Percentiles rank a stretch among this genome's conserved stretches.
phyloP scores from a whole-genome alignment of 1,140 invertebrate species.

The Bathynomus jamesi region DNA sequence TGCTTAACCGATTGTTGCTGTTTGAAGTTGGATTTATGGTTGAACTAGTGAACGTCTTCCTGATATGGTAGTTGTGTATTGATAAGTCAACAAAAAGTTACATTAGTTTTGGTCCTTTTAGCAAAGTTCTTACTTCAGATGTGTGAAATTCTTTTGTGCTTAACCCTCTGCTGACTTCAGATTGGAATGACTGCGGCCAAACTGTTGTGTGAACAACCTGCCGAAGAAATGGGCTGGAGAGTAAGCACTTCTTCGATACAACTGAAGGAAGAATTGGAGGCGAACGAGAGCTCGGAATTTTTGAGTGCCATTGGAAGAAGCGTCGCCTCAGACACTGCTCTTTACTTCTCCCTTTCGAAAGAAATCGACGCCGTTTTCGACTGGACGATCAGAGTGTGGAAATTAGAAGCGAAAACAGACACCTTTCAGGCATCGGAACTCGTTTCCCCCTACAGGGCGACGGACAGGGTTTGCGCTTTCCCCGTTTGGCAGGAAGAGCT shows the following conservation, averaged over 20 bases:
- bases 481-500: constrained; percentile 78
- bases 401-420: constrained; percentile 46
- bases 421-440: constrained; percentile 67
- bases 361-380: constrained; percentile 26
- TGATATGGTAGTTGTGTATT: too few relatives aligned
- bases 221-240: constrained; percentile 8
- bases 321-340: not conserved
- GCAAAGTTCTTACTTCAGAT: too few relatives aligned
- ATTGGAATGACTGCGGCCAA: constrained; percentile 22
- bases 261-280: constrained; percentile 33
- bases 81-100: too few relatives aligned
- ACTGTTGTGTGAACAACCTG: constrained; percentile 12
- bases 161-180: constrained; percentile 8
- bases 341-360: constrained; percentile 22
- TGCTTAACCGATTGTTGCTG: too few relatives aligned
- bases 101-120: too few relatives aligned
- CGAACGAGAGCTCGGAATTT: constrained; percentile 26
- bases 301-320: constrained; percentile 25
- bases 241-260: constrained; percentile 3
- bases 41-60: too few relatives aligned
- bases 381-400: constrained; percentile 33
- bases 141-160: too few relatives aligned
- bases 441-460: constrained; percentile 50
- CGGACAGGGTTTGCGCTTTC: constrained; percentile 51
- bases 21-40: too few relatives aligned